Base-by-base conservation (phyloP, 2,797 vertebrate genomes). In the Furcifer pardalis region DNA sequence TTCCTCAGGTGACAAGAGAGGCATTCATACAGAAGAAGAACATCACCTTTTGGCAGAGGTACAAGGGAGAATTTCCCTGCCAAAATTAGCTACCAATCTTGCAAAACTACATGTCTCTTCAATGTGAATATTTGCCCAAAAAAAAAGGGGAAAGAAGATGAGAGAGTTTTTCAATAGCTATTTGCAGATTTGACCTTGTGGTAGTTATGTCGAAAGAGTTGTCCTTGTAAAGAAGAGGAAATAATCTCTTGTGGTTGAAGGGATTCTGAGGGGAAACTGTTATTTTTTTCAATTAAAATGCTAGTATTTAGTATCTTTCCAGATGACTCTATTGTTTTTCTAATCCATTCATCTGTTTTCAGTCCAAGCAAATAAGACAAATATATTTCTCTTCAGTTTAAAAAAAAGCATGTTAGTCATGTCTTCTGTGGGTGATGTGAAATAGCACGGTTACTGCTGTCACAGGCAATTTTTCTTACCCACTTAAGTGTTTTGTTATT, bases 381-480 rank as follows among this genome's bases (percentile, higher is more conserved):
- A 87, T 52, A 7, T 17, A 0, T 37, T 89, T 89, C 85, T 44
- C 15, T 21, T 19, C 37, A 71, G 73, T 90, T 85, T 46, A 25
- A 90, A 83, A 93, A 66, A 84, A 17, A 30, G 91, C 81, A 49
- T 86, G 62, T 27, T 77, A 52, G 5, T 91, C 88, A 90, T 84
- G 30, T 82, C 90, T 90, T 63, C 78, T 76, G 32, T 37, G 35
- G 52, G 72, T 89, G 25, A 91, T 68, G n/a, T 77, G 77, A 78
- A 93, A 77, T 23, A 84, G 85, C 0, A 0, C 85, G 88, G 87
- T 49, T 88, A 91, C 93, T 90, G 75, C 89, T 93, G 93, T 92
- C 92, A 94, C 85, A 40, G 72, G 40, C 87, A 92, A 94, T 93
- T 94, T 93, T 90, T 90, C 92, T 90, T 87, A 84, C 12, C 87